Conservation (phyloP, 2,113 vertebrate species). For the Rhegmatorhina hoffmannsi region DNA sequence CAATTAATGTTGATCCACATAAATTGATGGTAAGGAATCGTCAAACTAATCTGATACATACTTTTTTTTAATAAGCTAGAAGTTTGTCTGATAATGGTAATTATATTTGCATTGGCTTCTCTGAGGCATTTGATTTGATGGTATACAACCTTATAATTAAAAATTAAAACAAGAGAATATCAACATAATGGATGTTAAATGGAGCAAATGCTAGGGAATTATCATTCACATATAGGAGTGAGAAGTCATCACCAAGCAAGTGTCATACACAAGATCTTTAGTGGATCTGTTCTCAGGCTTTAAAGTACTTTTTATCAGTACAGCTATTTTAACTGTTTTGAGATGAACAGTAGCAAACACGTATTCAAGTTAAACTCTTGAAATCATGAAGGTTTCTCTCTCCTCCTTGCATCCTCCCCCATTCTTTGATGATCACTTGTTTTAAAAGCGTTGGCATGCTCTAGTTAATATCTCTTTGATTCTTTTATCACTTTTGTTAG, state of each 20-base stretch:
- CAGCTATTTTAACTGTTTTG: background rate
- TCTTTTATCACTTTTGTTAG: background rate
- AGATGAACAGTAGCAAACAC: background rate
- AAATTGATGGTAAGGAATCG: background rate
- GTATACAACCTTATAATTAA: background rate
- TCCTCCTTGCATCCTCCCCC: background rate
- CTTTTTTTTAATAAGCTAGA: background rate
- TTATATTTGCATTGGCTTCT: slow-evolving; percentile 1
- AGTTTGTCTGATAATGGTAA: background rate
- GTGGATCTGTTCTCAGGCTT: background rate
- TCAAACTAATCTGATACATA: background rate
- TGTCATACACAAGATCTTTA: background rate
- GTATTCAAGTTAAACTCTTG: background rate
- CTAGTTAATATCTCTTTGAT: background rate
- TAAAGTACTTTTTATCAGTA: background rate
- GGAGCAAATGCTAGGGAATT: background rate
- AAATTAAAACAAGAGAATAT: slow-evolving; percentile 15
- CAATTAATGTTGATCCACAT: background rate
- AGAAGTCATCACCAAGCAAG: background rate
- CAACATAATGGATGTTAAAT: background rate
- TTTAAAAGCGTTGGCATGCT: background rate
- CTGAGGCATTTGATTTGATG: background rate
- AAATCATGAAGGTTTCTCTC: background rate
- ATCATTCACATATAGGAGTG: background rate
- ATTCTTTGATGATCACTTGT: background rate